Conservation (phyloP, 2,797 vertebrate genomes). For the Limosa lapponica region DNA sequence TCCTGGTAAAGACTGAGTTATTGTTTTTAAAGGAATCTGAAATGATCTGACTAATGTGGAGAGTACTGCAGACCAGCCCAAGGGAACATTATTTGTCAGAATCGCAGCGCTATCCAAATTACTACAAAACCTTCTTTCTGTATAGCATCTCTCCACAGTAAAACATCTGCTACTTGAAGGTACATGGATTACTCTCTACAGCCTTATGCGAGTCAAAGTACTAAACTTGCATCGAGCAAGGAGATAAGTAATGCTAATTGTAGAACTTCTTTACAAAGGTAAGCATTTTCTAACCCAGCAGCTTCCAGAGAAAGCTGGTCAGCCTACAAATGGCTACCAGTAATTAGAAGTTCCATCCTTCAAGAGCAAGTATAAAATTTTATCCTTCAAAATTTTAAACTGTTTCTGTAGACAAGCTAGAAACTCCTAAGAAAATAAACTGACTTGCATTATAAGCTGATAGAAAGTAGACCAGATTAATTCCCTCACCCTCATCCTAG, state of each 20-base stretch:
- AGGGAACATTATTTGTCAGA: neutral
- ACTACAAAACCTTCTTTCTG: neutral
- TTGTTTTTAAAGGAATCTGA: neutral
- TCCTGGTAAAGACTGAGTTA: neutral
- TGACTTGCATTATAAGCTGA: neutral
- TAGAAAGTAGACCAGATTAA: neutral
- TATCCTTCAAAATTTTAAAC: neutral
- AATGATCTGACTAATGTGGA: neutral
- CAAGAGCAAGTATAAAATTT: neutral
- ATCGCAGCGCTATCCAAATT: neutral
- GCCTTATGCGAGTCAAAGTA: neutral
- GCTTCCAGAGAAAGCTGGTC: neutral
- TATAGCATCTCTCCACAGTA: neutral
- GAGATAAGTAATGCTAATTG: neutral
- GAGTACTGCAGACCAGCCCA: neutral
- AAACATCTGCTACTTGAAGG: neutral
- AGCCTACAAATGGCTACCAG: neutral
- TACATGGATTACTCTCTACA: neutral
- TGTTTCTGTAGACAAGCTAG: neutral
- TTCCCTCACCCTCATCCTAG: neutral
- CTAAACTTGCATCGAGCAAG: neutral
- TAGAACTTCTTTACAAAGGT: fast-evolving
- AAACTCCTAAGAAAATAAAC: neutral
- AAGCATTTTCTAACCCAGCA: neutral
- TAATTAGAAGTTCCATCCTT: neutral